Percentiles rank a stretch among this genome's conserved stretches.
phyloP scores from a whole-genome alignment of 2,113 vertebrate species.

The Rhipidura dahli region DNA sequence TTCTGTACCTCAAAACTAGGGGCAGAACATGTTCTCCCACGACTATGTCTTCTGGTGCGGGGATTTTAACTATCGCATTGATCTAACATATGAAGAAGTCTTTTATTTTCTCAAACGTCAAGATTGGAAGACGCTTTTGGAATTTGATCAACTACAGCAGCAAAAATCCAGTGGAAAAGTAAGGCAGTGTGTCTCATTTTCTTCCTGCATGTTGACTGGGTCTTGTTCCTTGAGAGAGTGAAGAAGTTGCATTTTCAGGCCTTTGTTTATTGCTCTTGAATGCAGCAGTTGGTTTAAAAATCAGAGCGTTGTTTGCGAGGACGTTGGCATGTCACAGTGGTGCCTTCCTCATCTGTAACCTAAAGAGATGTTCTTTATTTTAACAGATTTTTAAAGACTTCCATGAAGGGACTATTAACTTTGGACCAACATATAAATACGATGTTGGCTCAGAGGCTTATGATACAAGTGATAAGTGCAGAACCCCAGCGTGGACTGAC shows the following conservation, averaged over 20 bases:
- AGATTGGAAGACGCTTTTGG: constrained; percentile 79
- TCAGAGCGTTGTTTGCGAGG: not conserved
- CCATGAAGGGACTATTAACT: constrained; percentile 80
- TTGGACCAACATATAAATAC: constrained; percentile 83
- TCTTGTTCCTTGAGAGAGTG: not conserved
- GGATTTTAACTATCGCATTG: constrained; percentile 82
- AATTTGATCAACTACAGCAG: constrained; percentile 79
- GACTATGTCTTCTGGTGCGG: constrained; percentile 85
- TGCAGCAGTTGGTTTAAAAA: not conserved
- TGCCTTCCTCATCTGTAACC: not conserved
- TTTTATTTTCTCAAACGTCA: constrained; percentile 81
- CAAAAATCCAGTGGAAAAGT: constrained; percentile 81
- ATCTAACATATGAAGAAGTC: constrained; percentile 79
- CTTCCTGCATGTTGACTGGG: not conserved
- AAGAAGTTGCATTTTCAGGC: not conserved
- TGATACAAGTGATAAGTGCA: constrained; percentile 81
- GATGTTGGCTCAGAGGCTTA: constrained; percentile 80
- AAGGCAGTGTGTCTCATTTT: constrained; percentile 11
- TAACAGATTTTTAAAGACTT: constrained; percentile 82
- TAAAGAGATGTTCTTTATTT: not conserved
- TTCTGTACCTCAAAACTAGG: constrained; percentile 55
- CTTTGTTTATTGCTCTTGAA: not conserved
- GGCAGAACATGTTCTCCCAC: constrained; percentile 76
- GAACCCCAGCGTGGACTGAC: constrained; percentile 83
- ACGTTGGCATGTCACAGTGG: not conserved